phyloP scores from a whole-genome alignment of 2,113 vertebrate species.

The Crotalus horridus region DNA sequence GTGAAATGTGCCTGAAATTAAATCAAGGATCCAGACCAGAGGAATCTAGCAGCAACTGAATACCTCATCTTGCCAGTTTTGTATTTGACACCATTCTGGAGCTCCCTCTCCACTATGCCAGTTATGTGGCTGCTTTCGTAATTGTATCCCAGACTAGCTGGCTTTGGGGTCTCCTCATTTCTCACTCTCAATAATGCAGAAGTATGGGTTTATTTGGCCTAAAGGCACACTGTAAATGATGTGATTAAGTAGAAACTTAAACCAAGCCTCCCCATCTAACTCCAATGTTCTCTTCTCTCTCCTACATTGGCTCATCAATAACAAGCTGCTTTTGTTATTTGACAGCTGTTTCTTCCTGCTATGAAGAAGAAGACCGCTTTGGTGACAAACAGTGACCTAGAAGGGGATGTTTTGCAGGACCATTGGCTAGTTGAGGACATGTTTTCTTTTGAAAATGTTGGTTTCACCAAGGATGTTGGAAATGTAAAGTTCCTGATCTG shows the following conservation, averaged over 20 bases:
- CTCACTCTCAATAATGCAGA: not conserved
- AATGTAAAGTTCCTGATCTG: conserved; percentile 94
- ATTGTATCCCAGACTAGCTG: not conserved
- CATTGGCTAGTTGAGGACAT: conserved; percentile 95
- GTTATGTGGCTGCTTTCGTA: not conserved
- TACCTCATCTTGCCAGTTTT: not conserved
- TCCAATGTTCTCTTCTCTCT: not conserved
- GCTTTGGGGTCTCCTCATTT: not conserved
- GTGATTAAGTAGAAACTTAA: not conserved
- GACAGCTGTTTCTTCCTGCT: conserved; percentile 86
- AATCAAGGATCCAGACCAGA: too few relatives aligned
- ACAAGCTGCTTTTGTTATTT: not conserved
- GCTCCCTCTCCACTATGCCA: not conserved
- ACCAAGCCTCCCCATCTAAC: not conserved
- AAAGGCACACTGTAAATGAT: not conserved
- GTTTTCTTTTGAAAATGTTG: conserved; percentile 94
- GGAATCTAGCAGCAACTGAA: not conserved
- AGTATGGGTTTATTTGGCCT: not conserved
- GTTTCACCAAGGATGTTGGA: conserved; percentile 94
- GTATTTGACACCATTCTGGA: not conserved
- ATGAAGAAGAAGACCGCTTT: conserved; percentile 86
- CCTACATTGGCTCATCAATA: not conserved
- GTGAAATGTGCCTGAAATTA: not conserved
- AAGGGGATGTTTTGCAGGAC: conserved; percentile 81
- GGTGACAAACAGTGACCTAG: conserved; percentile 65